These are phyloP conservation scores for Caloenas nicobarica DNA, from an alignment of 2,113 vertebrate species.

Conservation along the genomic window DNA sequence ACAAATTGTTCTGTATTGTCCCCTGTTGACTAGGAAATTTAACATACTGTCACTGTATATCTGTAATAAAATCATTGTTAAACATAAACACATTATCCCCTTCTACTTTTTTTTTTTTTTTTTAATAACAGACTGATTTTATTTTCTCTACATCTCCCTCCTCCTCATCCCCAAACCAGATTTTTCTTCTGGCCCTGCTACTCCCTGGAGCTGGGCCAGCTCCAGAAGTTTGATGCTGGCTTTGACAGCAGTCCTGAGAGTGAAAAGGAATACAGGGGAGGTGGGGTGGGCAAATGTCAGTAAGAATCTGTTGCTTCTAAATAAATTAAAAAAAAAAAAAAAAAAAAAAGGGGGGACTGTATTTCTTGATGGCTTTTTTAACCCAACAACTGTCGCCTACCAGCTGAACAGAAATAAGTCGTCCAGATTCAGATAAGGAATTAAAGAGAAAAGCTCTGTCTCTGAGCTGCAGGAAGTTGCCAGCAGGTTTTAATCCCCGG, in stretches of 20 bases:
- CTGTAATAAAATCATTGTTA: constrained; percentile 21
- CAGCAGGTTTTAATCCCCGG: neutral
- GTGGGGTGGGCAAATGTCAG: neutral
- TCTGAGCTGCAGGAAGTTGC: neutral
- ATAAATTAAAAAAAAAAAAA: neutral
- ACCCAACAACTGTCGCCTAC: neutral
- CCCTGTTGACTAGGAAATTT: constrained; percentile 47
- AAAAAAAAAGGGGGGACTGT: neutral
- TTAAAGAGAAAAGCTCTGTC: neutral
- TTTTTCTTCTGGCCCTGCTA: neutral
- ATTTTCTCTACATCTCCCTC: neutral
- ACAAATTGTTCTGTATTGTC: constrained; percentile 26
- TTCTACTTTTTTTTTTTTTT: neutral
- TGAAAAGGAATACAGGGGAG: neutral
- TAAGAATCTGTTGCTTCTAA: neutral
- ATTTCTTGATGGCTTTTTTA: neutral
- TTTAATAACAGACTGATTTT: neutral
- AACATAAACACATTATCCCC: neutral
- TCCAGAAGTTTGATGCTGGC: neutral
- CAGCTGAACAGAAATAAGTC: neutral
- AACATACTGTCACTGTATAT: neutral
- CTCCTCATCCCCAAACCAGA: neutral
- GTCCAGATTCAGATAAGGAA: neutral
- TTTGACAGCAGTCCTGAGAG: neutral
- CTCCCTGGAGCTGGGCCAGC: neutral